Conservation (phyloP, 35 echinoderm and acorn worm genomes). For the Ophiothrix spiculata region DNA sequence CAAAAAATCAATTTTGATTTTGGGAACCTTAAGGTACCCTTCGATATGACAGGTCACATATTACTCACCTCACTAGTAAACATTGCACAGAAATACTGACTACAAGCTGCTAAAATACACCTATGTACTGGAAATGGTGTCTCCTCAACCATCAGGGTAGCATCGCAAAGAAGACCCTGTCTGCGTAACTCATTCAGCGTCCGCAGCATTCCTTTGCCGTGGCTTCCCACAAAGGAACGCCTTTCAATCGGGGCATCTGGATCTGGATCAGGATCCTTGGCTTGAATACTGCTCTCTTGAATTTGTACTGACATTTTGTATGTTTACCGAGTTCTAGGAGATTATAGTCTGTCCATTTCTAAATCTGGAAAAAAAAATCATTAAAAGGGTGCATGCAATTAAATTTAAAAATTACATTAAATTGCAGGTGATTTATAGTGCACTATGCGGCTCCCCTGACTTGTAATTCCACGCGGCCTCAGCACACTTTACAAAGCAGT, state of each 20-base stretch:
- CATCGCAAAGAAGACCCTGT: slow-evolving; percentile 56
- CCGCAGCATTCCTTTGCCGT: slow-evolving; percentile 43
- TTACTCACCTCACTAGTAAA: slow-evolving; percentile 63
- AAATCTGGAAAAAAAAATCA: not conserved
- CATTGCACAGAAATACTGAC: slow-evolving; percentile 85
- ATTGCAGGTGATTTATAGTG: too few relatives aligned
- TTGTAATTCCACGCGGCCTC: too few relatives aligned
- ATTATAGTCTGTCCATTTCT: not conserved
- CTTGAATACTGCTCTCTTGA: not conserved
- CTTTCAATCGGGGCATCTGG: not conserved
- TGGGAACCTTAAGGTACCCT: too few relatives aligned
- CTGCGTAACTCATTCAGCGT: slow-evolving; percentile 54
- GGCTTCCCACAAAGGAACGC: slow-evolving; percentile 19
- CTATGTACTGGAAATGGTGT: slow-evolving; percentile 51
- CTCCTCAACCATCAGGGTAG: slow-evolving; percentile 54
- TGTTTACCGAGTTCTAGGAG: too few relatives aligned
- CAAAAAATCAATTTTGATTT: too few relatives aligned
- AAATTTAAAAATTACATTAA: too few relatives aligned
- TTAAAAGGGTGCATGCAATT: not conserved
- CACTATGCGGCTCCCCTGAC: too few relatives aligned
- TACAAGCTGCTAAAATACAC: slow-evolving; percentile 61
- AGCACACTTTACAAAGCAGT: too few relatives aligned
- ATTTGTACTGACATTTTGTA: not conserved
- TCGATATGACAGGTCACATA: slow-evolving; percentile 1
- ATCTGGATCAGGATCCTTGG: not conserved